Conservation (phyloP, 1,140 invertebrate genomes). For the Cherax quadricarinatus region DNA sequence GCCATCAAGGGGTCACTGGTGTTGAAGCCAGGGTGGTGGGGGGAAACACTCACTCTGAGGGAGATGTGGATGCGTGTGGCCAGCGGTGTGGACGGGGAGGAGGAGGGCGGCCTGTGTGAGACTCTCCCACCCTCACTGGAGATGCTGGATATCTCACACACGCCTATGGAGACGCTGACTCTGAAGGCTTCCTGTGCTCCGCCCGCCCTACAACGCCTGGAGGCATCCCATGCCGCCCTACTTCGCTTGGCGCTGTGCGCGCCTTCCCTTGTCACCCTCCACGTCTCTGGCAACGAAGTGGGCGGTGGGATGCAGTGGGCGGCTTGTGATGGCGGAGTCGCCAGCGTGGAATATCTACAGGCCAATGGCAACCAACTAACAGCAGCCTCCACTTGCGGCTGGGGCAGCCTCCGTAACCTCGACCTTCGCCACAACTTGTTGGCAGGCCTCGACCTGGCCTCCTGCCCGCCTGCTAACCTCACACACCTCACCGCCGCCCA, state of each 20-base stretch:
- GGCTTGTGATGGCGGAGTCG: not conserved
- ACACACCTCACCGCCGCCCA: not conserved
- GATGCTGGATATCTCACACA: slow-evolving; percentile 27
- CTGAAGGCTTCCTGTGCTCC: not conserved
- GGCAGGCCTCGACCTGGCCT: not conserved
- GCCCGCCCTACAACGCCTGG: not conserved
- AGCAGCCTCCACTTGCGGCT: not conserved
- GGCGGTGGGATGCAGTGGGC: slow-evolving; percentile 22
- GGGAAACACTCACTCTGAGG: not conserved
- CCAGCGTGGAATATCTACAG: slow-evolving; percentile 11
- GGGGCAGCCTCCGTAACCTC: not conserved
- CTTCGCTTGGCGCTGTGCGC: slow-evolving; percentile 4
- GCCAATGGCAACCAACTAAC: slow-evolving; percentile 10
- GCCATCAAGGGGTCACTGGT: slow-evolving; percentile 24
- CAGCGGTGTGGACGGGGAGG: not conserved
- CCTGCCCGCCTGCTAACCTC: slow-evolving; percentile 1
- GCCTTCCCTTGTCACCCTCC: slow-evolving; percentile 17
- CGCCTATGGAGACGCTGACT: not conserved
- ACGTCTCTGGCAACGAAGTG: not conserved
- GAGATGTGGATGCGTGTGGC: slow-evolving; percentile 21
- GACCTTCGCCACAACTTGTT: slow-evolving; percentile 15
- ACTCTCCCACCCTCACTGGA: slow-evolving; percentile 27
- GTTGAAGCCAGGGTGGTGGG: slow-evolving; percentile 6
- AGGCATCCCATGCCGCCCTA: not conserved
- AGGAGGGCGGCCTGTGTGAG: not conserved